These are phyloP conservation scores for Tanypteryx hageni DNA, from an alignment of 2,888 invertebrate species.

Conservation along the genomic window DNA sequence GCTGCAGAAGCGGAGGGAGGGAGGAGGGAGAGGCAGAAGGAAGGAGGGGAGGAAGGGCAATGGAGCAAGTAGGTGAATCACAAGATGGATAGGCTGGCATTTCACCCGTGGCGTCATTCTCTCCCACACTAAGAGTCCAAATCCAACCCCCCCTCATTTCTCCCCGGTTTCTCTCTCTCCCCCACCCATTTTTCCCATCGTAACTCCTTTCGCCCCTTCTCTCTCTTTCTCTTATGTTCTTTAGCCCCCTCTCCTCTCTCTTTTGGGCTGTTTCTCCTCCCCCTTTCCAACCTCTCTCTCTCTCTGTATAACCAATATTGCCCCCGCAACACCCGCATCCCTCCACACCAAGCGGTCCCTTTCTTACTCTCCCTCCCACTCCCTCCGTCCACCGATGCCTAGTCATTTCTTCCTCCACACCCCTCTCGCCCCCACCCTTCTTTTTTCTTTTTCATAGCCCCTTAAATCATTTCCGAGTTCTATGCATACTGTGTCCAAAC, in stretches of 20 bases:
- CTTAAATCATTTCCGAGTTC: background rate
- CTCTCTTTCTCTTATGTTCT: background rate
- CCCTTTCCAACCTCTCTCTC: background rate
- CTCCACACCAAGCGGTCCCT: background rate
- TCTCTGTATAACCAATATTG: background rate
- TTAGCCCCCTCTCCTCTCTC: background rate
- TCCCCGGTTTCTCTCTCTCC: background rate
- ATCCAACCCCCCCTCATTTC: background rate
- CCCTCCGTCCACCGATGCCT: background rate
- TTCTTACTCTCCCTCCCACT: no score
- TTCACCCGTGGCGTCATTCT: slow-evolving; percentile 55
- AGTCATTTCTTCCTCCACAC: background rate
- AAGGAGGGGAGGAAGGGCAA: background rate
- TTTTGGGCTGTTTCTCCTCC: background rate
- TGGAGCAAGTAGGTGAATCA: slow-evolving; percentile 63
- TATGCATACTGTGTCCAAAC: background rate
- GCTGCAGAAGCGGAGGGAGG: background rate
- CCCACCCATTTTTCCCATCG: background rate
- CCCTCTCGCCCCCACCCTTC: background rate
- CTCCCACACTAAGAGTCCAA: background rate
- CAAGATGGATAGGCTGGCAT: slow-evolving; percentile 56
- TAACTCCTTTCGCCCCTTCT: background rate
- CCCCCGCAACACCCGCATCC: background rate
- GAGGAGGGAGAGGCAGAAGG: background rate
- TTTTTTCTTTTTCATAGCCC: background rate